These are phyloP conservation scores for Protophormia terraenovae DNA, from an alignment of 2,888 invertebrate species.

Conservation along the genomic window DNA sequence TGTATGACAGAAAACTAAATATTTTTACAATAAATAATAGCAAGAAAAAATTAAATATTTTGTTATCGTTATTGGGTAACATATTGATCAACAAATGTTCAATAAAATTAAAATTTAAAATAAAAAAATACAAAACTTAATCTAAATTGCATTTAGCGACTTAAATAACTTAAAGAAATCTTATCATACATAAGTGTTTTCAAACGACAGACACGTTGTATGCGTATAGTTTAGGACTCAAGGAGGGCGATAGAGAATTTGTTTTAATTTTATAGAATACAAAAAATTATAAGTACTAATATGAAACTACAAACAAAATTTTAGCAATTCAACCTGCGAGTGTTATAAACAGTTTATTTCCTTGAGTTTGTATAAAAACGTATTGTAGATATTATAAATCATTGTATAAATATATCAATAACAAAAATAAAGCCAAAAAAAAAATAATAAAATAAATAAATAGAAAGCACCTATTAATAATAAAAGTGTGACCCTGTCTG, in stretches of 20 bases:
- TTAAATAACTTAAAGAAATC: constrained; percentile 41
- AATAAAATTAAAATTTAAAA: not conserved
- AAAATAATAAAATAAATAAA: not conserved
- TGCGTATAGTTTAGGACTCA: not conserved
- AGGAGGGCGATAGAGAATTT: not conserved
- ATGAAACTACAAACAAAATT: not conserved
- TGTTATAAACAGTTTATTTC: not conserved
- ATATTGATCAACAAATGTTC: not conserved
- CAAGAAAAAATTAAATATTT: not conserved
- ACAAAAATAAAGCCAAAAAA: not conserved
- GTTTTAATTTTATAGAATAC: too few species aligned
- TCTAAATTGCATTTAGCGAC: constrained; percentile 43
- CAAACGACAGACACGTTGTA: not conserved
- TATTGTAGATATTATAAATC: constrained; percentile 12
- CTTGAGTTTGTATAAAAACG: not conserved
- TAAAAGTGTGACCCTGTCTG: not conserved
- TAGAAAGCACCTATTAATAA: not conserved
- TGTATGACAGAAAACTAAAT: too few species aligned
- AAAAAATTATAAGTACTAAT: not conserved
- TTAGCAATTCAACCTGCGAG: not conserved
- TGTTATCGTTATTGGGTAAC: not conserved
- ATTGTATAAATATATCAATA: constrained; percentile 20
- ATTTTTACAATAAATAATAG: not conserved
- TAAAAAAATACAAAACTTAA: constrained; percentile 25
- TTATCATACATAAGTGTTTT: constrained; percentile 32